Conservation (phyloP, 2,797 vertebrate species). For the Tadarida brasiliensis region DNA sequence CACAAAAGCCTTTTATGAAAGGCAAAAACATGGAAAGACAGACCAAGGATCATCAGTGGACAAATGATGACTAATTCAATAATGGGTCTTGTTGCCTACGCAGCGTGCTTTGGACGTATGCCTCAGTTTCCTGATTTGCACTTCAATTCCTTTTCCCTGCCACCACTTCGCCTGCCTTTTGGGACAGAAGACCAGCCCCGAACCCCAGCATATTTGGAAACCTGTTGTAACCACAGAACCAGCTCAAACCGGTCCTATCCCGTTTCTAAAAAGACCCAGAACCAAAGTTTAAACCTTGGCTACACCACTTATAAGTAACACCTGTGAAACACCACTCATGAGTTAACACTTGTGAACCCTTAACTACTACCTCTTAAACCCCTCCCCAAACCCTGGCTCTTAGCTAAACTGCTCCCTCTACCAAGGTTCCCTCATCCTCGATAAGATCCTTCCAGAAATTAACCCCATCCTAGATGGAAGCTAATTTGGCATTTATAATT, state of each 20-base stretch:
- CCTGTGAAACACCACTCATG: background rate
- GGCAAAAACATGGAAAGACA: conserved; percentile 13
- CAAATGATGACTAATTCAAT: background rate
- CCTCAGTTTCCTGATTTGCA: conserved; percentile 16
- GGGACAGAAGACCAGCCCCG: background rate
- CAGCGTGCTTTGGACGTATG: background rate
- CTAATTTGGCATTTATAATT: conserved; percentile 14
- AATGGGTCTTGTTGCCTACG: background rate
- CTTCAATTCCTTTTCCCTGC: background rate
- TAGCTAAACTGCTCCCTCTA: background rate
- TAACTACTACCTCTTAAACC: background rate
- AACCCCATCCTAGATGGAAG: background rate
- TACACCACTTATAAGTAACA: background rate
- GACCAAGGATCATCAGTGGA: background rate
- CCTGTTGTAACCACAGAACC: background rate
- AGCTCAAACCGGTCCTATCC: background rate
- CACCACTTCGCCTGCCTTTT: background rate
- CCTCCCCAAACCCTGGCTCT: background rate
- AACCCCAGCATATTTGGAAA: conserved; percentile 28
- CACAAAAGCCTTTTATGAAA: conserved; percentile 20
- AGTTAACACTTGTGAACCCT: background rate
- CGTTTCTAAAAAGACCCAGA: background rate
- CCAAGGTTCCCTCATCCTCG: background rate
- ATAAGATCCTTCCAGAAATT: background rate
- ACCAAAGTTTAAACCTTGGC: background rate